These are phyloP conservation scores for Amphiprion percula DNA, from an alignment of 2,113 vertebrate species.

Conservation along the genomic window DNA sequence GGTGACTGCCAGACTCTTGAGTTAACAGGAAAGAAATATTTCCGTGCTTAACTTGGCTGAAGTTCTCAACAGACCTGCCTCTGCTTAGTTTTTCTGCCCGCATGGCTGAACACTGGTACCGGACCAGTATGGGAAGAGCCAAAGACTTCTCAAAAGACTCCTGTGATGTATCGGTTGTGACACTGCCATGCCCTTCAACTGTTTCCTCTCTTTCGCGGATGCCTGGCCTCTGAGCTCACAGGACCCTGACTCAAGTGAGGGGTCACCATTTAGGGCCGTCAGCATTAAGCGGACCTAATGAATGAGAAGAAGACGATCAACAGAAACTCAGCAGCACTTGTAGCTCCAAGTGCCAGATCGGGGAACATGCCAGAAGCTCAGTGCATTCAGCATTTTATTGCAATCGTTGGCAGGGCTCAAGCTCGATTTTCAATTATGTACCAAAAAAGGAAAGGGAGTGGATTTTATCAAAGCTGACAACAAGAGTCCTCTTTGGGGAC, in stretches of 20 bases:
- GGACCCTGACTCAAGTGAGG: constrained; percentile 41
- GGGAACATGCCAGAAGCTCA: constrained; percentile 76
- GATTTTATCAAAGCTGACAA: constrained; percentile 83
- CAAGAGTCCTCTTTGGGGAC: constrained; percentile 80
- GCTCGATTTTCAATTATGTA: constrained; percentile 85
- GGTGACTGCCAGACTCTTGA: constrained; percentile 77
- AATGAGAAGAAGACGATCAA: constrained; percentile 81
- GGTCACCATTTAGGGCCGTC: constrained; percentile 48
- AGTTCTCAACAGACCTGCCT: constrained; percentile 68
- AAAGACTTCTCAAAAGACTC: constrained; percentile 69
- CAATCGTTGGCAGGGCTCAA: constrained; percentile 81
- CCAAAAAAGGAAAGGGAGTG: constrained; percentile 60
- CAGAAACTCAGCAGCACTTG: constrained; percentile 69
- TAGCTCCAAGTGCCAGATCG: constrained; percentile 54
- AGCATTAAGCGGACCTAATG: constrained; percentile 71
- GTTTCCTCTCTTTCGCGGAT: constrained; percentile 55
- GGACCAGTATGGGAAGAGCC: constrained; percentile 66
- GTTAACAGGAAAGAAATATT: constrained; percentile 85
- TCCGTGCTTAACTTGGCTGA: constrained; percentile 81
- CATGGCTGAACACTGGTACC: constrained; percentile 68
- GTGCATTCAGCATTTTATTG: constrained; percentile 82
- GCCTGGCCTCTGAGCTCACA: constrained; percentile 62
- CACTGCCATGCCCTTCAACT: constrained; percentile 55
- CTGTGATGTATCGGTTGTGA: constrained; percentile 71
- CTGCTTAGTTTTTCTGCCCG: constrained; percentile 73